A percentile compares a stretch with the other conserved stretches of the same genome.
Evolutionary conservation across 2,797 vertebrate species (phyloP).

Genomic region (Austrolebias charrua): DNA sequence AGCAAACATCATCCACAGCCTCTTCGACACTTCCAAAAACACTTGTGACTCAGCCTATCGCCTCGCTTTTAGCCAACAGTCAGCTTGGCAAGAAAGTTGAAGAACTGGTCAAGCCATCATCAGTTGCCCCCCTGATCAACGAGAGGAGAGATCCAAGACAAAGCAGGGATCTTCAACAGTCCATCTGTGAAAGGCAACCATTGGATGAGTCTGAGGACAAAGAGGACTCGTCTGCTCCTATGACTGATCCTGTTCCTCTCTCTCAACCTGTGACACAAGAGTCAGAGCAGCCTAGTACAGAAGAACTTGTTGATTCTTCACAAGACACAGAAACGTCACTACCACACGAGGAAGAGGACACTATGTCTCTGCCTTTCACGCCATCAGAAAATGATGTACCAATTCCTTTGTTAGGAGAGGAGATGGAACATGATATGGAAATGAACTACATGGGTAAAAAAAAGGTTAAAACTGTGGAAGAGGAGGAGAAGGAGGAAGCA

Average conservation of each 20-base stretch:
- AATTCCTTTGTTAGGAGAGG: conserved; percentile 83
- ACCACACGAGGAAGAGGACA: conserved; percentile 62
- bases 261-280: conserved; percentile 49
- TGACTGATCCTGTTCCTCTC: conserved; percentile 48
- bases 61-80: conserved; percentile 78
- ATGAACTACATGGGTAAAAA: conserved; percentile 68
- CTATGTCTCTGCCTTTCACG: conserved; percentile 71
- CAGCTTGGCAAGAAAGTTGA: conserved; percentile 85
- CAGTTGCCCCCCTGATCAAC: conserved; percentile 76
- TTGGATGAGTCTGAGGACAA: conserved; percentile 65
- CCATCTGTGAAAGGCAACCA: conserved; percentile 62
- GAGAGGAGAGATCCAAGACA: conserved; percentile 86
- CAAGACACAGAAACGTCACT: conserved; percentile 34
- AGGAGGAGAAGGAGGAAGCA: conserved; percentile 54
- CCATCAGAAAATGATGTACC: conserved; percentile 69
- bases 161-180: conserved; percentile 89
- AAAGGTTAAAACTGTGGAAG: conserved; percentile 53
- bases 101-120: conserved; percentile 76
- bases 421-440: conserved; percentile 78
- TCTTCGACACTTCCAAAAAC: conserved; percentile 81
- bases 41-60: conserved; percentile 83
- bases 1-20: conserved; percentile 78
- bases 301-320: conserved; percentile 35
- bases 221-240: conserved; percentile 49
- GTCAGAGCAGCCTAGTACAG: conserved; percentile 4